Evolutionary conservation across 2,888 invertebrate genomes (phyloP).

Genomic region (Cataglyphis albicans): DNA sequence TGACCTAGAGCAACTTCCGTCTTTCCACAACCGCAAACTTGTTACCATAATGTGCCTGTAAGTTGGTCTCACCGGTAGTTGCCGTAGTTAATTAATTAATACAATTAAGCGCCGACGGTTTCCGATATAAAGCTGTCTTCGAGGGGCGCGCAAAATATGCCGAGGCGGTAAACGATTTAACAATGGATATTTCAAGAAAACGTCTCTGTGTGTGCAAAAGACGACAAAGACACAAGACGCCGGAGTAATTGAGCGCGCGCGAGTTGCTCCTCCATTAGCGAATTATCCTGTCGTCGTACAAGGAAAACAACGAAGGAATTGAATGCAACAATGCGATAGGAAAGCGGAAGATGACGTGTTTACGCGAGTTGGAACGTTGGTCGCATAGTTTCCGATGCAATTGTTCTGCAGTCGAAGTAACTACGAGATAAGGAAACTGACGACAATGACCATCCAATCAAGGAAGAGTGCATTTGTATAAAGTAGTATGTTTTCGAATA

Average conservation of each 20-base stretch:
- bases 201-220: conserved; percentile 28
- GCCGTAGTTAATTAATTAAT: conserved; percentile 55
- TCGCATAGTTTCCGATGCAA: conserved; percentile 43
- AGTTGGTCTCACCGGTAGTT: conserved; percentile 46
- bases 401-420: conserved; percentile 31
- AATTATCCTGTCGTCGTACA: conserved; percentile 46
- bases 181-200: conserved; percentile 43
- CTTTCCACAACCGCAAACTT: conserved; percentile 55
- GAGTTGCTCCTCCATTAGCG: conserved; percentile 45
- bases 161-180: background rate
- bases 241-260: conserved; percentile 41
- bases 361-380: conserved; percentile 34
- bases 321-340: conserved; percentile 42
- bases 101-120: conserved; percentile 47
- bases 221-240: conserved; percentile 38
- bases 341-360: conserved; percentile 28
- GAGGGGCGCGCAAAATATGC: conserved; percentile 35
- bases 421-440: conserved; percentile 46
- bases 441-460: conserved; percentile 51
- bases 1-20: conserved; percentile 58
- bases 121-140: conserved; percentile 49
- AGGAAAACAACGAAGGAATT: conserved; percentile 41
- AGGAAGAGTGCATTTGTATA: conserved; percentile 40
- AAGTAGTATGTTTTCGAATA: conserved; percentile 22
- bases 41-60: conserved; percentile 55